Conservation (phyloP, 2,113 vertebrate genomes). For the Chlorodrepanis virens region DNA sequence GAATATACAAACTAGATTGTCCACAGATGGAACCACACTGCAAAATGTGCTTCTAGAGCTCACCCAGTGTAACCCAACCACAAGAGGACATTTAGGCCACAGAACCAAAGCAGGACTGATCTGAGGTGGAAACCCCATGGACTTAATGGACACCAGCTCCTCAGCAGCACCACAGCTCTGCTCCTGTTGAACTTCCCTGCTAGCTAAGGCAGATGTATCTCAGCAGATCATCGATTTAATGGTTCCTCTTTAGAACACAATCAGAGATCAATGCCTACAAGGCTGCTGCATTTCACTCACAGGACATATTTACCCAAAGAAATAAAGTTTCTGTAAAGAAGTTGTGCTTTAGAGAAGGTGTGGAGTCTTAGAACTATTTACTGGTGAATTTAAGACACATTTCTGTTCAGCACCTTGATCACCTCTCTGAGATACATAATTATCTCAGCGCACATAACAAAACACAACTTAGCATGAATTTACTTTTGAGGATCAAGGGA, state of each 20-base stretch:
- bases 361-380: not conserved
- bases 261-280: not conserved
- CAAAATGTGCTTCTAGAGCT: not conserved
- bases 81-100: not conserved
- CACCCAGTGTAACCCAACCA: not conserved
- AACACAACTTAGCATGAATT: accelerated
- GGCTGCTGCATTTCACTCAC: not conserved
- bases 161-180: accelerated
- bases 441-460: not conserved
- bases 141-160: not conserved
- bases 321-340: not conserved
- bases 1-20: accelerated
- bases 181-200: not conserved
- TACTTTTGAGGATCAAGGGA: not conserved
- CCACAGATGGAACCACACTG: not conserved
- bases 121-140: accelerated
- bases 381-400: not conserved
- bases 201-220: not conserved
- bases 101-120: not conserved
- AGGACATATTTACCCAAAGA: not conserved
- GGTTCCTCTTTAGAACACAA: not conserved
- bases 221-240: not conserved
- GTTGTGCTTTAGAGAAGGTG: not conserved
- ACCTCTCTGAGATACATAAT: not conserved
- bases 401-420: not conserved